Percentiles rank a stretch among this genome's conserved stretches.
Evolutionary conservation across 1,140 invertebrate species (phyloP).

Genomic region (Battus philenor): DNA sequence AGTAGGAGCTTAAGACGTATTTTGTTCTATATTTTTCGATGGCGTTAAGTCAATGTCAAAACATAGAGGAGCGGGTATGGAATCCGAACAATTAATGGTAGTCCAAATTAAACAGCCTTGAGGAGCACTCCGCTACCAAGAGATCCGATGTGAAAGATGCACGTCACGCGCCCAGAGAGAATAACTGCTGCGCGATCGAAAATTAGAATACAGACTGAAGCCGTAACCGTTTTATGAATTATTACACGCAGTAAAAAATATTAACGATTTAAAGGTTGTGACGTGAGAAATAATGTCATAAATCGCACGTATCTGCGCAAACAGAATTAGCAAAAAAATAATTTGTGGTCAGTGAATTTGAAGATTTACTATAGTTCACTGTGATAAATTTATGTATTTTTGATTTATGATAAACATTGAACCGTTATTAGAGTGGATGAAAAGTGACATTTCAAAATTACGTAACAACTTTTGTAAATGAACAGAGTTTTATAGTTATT

Average conservation of each 20-base stretch:
- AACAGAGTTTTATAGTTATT: too few relatives aligned
- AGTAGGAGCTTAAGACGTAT: slow-evolving; percentile 27
- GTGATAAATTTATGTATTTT: too few relatives aligned
- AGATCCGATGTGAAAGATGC: slow-evolving; percentile 33
- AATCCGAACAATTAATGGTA: slow-evolving; percentile 38
- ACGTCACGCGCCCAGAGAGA: slow-evolving; percentile 32
- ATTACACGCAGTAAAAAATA: slow-evolving; percentile 16
- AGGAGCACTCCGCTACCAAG: slow-evolving; percentile 30
- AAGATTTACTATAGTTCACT: too few relatives aligned
- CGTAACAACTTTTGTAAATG: too few relatives aligned
- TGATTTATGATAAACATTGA: too few relatives aligned
- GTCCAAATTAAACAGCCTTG: slow-evolving; percentile 60
- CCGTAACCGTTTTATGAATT: slow-evolving; percentile 25
- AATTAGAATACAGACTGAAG: slow-evolving; percentile 29
- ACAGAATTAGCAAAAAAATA: slow-evolving; percentile 8
- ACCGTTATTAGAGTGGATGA: too few relatives aligned
- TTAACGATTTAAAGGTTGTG: neutral
- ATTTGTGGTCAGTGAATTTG: too few relatives aligned
- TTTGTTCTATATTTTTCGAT: slow-evolving; percentile 26
- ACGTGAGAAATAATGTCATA: slow-evolving; percentile 2
- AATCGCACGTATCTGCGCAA: slow-evolving; percentile 8
- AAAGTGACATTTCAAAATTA: too few relatives aligned
- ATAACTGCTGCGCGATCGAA: slow-evolving; percentile 31
- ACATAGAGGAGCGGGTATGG: slow-evolving; percentile 40
- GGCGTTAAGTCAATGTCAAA: slow-evolving; percentile 42